Evolutionary conservation across 2,113 vertebrate genomes (phyloP).

Genomic region (Benitochromis conjunctus): DNA sequence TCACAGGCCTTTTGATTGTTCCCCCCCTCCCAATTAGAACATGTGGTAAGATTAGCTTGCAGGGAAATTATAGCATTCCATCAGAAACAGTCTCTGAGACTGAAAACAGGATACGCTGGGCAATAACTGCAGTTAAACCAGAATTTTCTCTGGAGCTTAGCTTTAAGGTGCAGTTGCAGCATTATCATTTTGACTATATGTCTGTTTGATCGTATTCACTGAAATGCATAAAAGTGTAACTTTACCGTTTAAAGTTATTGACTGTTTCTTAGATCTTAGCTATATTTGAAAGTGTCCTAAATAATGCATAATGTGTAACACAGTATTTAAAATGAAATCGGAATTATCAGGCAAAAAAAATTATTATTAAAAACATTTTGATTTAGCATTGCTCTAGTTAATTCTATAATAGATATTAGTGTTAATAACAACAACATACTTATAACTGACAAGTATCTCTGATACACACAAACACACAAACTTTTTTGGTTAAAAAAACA

Average conservation of each 20-base stretch:
- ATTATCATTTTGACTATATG: not conserved
- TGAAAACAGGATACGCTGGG: slow-evolving; percentile 16
- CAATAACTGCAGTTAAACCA: not conserved
- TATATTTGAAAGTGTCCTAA: not conserved
- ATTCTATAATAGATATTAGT: too few species aligned
- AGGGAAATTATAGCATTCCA: slow-evolving; percentile 18
- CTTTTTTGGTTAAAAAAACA: not conserved
- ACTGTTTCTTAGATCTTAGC: not conserved
- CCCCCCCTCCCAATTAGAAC: not conserved
- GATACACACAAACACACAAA: not conserved
- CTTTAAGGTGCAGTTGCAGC: not conserved
- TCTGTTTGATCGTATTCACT: not conserved
- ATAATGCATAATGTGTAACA: not conserved
- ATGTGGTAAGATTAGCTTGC: not conserved
- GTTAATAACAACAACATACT: slow-evolving; percentile 11
- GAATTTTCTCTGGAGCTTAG: not conserved
- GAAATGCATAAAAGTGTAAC: not conserved
- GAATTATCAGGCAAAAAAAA: not conserved
- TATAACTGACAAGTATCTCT: not conserved
- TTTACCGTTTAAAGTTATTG: not conserved
- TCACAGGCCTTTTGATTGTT: not conserved
- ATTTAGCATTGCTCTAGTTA: not conserved
- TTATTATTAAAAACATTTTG: not conserved
- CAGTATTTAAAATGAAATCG: not conserved
- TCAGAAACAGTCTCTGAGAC: not conserved